Conservation (phyloP, 37 sponge, comb jelly and placozoan species). For the Mnemiopsis leidyi region DNA sequence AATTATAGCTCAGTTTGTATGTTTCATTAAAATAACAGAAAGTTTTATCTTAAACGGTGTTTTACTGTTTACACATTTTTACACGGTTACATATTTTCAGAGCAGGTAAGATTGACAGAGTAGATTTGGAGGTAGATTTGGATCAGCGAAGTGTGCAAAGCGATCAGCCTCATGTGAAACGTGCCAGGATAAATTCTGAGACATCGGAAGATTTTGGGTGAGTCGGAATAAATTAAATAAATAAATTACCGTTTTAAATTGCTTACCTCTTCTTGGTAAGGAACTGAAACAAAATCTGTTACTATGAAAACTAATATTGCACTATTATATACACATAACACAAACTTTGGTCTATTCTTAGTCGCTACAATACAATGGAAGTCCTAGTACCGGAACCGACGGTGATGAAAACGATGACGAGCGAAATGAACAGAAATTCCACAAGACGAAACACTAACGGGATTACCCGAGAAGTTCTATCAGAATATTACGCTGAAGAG, state of each 20-base stretch:
- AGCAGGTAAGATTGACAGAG: constrained; percentile 9
- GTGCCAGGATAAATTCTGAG: neutral
- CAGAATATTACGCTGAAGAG: too few relatives aligned
- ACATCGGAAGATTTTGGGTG: neutral
- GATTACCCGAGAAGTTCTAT: too few relatives aligned
- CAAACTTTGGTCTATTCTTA: neutral
- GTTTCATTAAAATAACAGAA: neutral
- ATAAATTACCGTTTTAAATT: neutral
- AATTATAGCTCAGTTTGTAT: too few relatives aligned
- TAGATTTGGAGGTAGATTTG: constrained; percentile 18
- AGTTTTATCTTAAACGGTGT: neutral
- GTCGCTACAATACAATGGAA: constrained; percentile 38
- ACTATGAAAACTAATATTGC: neutral
- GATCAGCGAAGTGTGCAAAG: constrained; percentile 14
- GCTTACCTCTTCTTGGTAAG: neutral
- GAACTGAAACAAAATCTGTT: neutral
- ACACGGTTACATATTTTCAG: neutral
- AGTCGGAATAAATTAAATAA: neutral
- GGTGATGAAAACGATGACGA: neutral
- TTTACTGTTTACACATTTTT: neutral
- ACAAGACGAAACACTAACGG: too few relatives aligned
- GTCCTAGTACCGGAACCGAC: constrained; percentile 9
- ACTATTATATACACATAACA: neutral
- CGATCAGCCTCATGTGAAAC: neutral
- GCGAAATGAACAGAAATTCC: neutral